Base-by-base conservation (phyloP, 2,113 vertebrate species). In the Lagopus muta region DNA sequence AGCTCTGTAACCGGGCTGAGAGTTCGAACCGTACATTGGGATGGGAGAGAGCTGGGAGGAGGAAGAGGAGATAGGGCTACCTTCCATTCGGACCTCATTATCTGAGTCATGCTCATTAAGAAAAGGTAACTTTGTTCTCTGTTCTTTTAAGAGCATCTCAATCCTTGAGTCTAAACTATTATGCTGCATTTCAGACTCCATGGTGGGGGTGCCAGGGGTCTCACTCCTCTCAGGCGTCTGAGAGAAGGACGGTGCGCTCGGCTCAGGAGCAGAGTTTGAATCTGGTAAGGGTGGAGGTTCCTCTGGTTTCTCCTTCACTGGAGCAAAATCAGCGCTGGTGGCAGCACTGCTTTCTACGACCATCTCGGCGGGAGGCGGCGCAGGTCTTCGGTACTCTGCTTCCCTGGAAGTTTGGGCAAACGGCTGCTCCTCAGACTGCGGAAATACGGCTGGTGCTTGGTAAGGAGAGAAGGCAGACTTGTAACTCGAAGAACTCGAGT, bases 121-220 rank as follows among this genome's bases (percentile, higher is more conserved):
- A 97, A 99, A 99, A n/a, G 98, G 99, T 89, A 99, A 96, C 92
- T 99, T 99, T 96, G 98, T 99, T 97, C 98, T 97, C 96, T 99
- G 99, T 95, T 99, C 99, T 97, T 99, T 99, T 90, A 99, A 98
- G 93, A 99, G 98, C 99, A 99, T 99, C 97, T 99, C 99, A 36
- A 99, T 99, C 82, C 99, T 98, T 0, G 99, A 99, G 95, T 99
- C 99, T 96, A 99, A 98, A 97, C 99, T 99, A 97, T 99, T 98
- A 24, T 98, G 99, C 61, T 98, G 98, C 96, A 97, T 97, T 97
- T 99, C 99, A 0, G 98, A 96, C 86, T 99, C 99, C 82, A 98
- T 98, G 1, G 98, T 97, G 10, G 99, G 98, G 3, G 99, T 99
- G 87, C 98, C 98, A 0, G 99, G 99, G 10, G 99, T 99, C 57